phyloP scores from a whole-genome alignment of 1,140 invertebrate genomes.

The Pteromalus puparum region DNA sequence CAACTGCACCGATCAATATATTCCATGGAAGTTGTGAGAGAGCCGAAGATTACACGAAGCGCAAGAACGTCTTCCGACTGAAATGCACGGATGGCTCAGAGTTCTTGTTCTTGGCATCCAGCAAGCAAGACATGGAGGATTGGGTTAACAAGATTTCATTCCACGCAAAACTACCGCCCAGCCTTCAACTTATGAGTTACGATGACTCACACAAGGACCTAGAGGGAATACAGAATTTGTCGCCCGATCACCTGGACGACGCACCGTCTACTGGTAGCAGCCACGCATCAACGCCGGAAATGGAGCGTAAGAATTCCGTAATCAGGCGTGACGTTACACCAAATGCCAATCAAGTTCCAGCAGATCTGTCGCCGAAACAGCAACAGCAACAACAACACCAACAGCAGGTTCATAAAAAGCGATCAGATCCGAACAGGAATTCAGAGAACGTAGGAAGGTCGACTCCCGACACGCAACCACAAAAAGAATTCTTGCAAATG shows the following conservation, averaged over 20 bases:
- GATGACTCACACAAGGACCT: conserved; percentile 76
- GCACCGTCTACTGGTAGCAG: conserved; percentile 72
- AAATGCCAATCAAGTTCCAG: conserved; percentile 62
- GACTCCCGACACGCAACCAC: conserved; percentile 57
- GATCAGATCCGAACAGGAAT: conserved; percentile 55
- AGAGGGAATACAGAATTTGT: conserved; percentile 65
- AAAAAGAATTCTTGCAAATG: conserved; percentile 65
- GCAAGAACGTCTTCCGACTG: conserved; percentile 95
- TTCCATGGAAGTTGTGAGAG: conserved; percentile 89
- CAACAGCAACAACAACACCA: conserved; percentile 70
- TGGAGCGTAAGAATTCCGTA: conserved; percentile 72
- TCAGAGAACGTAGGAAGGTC: conserved; percentile 56
- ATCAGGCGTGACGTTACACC: conserved; percentile 67
- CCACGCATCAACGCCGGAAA: conserved; percentile 74
- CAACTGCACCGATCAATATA: conserved; percentile 92
- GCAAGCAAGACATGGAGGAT: conserved; percentile 87
- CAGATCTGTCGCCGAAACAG: conserved; percentile 59
- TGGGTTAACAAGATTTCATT: conserved; percentile 97
- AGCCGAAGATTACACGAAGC: conserved; percentile 95
- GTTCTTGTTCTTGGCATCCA: conserved; percentile 90
- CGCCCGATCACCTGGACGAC: conserved; percentile 66
- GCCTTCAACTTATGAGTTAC: conserved; percentile 90
- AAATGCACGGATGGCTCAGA: conserved; percentile 93
- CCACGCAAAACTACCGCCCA: conserved; percentile 93
- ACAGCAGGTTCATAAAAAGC: conserved; percentile 56